These are phyloP conservation scores for Iselma pallidipennis DNA, from an alignment of 2,888 invertebrate species.

Conservation along the genomic window DNA sequence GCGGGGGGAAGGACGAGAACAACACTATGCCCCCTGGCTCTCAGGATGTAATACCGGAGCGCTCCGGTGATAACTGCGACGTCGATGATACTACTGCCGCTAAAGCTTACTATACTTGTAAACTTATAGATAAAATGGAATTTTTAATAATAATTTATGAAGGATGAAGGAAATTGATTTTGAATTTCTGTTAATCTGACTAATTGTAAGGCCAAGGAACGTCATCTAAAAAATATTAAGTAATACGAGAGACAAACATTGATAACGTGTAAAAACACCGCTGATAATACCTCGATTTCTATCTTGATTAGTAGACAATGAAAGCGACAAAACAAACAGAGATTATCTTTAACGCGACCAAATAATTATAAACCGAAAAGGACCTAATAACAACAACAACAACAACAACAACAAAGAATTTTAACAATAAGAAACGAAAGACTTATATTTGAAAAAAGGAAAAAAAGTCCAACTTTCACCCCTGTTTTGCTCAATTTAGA, in stretches of 20 bases:
- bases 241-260: conserved; percentile 1
- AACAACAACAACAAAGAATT: too few relatives aligned
- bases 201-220: too few relatives aligned
- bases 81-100: background rate
- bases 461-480: background rate
- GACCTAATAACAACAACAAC: background rate
- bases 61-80: conserved; percentile 44
- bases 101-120: background rate
- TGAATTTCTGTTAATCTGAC: too few relatives aligned
- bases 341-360: conserved; percentile 5
- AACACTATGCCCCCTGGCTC: conserved; percentile 41
- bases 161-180: too few relatives aligned
- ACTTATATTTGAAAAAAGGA: too few relatives aligned
- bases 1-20: too few relatives aligned
- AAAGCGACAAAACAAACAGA: conserved; percentile 8
- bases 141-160: too few relatives aligned
- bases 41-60: conserved; percentile 46
- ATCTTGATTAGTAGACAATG: background rate
- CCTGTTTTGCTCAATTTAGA: too few relatives aligned
- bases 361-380: background rate
- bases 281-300: background rate
- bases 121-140: too few relatives aligned
- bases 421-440: too few relatives aligned
- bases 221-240: background rate
- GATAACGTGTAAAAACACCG: conserved; percentile 7